Conservation (phyloP, 2,797 vertebrate genomes). For the Rhinella marina region DNA sequence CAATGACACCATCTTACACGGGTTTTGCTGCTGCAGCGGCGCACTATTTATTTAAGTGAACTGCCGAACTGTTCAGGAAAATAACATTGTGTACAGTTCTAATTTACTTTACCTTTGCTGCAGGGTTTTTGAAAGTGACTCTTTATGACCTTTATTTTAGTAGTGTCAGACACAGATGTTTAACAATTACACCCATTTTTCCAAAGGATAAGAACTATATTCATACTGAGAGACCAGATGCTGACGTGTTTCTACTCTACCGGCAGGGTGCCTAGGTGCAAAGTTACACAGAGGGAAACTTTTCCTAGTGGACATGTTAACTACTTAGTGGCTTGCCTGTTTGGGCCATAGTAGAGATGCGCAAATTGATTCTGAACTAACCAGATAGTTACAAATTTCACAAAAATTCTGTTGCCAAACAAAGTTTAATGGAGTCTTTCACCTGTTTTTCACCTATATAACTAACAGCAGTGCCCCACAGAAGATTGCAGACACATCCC, state of each 20-base stretch:
- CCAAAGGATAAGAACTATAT: neutral
- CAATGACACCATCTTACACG: conserved; percentile 3
- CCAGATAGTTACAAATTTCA: no score
- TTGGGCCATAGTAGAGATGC: no score
- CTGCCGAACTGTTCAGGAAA: neutral
- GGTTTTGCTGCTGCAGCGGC: neutral
- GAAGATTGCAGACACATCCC: no score
- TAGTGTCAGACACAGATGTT: neutral
- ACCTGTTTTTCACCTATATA: no score
- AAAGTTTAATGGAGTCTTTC: no score
- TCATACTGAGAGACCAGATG: neutral
- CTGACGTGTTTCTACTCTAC: neutral
- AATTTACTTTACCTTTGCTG: neutral
- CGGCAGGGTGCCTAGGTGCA: neutral
- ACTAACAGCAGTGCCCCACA: no score
- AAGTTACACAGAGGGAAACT: neutral
- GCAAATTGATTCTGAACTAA: no score
- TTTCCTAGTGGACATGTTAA: no score
- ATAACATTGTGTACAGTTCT: neutral
- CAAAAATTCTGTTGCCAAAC: no score
- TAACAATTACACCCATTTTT: neutral
- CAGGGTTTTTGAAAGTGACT: neutral
- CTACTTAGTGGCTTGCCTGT: no score
- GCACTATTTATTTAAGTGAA: conserved; percentile 15
- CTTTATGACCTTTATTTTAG: neutral